These are phyloP conservation scores for Agrilus biguttatus DNA, from an alignment of 2,888 invertebrate species.

Conservation along the genomic window DNA sequence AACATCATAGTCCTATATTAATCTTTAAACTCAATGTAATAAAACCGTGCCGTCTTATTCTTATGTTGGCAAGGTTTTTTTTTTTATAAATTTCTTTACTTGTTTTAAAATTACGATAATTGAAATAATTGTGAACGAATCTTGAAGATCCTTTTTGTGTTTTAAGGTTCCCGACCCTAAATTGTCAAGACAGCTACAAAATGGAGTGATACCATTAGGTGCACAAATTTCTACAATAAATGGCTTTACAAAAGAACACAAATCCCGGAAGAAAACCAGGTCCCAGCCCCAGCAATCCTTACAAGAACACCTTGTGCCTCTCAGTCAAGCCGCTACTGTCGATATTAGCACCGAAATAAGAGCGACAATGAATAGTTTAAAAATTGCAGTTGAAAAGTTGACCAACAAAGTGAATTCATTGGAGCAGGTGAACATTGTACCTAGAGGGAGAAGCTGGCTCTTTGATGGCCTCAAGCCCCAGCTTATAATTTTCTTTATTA, in stretches of 20 bases:
- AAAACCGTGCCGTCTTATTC: too few species aligned
- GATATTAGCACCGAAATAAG: slow-evolving; percentile 36
- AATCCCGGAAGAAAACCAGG: slow-evolving; percentile 19
- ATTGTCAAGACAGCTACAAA: slow-evolving; percentile 13
- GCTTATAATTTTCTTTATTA: slow-evolving; percentile 41
- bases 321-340: slow-evolving; percentile 13
- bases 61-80: too few species aligned
- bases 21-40: too few species aligned
- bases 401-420: slow-evolving; percentile 30
- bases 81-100: too few species aligned
- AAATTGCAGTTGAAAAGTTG: slow-evolving; percentile 34
- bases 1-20: too few species aligned
- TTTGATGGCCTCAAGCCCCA: slow-evolving; percentile 24
- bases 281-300: slow-evolving; percentile 6
- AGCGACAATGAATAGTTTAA: slow-evolving; percentile 33
- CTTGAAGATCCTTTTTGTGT: neutral
- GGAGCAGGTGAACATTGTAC: slow-evolving; percentile 18
- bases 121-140: too few species aligned
- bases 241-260: slow-evolving; percentile 16
- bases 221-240: slow-evolving; percentile 10
- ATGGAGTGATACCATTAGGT: slow-evolving; percentile 13
- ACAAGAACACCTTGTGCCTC: slow-evolving; percentile 2
- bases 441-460: slow-evolving; percentile 11
- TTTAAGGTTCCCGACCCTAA: slow-evolving; percentile 22
- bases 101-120: too few species aligned